Evolutionary conservation across 2,888 invertebrate genomes (phyloP).

Genomic region (Agrypnus murinus): DNA sequence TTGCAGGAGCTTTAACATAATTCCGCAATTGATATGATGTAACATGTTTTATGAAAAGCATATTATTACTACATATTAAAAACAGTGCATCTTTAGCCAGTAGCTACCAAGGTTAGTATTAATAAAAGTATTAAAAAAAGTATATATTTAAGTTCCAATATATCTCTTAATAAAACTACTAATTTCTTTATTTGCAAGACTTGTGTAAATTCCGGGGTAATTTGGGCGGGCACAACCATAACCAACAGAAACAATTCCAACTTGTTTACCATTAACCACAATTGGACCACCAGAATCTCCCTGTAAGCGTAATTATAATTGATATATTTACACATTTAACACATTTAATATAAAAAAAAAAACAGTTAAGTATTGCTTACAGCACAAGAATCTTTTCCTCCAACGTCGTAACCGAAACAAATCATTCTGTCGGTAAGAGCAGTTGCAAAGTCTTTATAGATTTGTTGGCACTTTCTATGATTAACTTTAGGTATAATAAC

Average conservation of each 20-base stretch:
- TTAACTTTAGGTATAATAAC: conserved; percentile 6
- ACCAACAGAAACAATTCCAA: conserved; percentile 85
- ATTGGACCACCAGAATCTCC: conserved; percentile 9
- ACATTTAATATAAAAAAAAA: too few relatives aligned
- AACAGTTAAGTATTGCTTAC: conserved; percentile 1
- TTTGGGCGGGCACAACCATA: conserved; percentile 83
- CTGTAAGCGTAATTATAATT: too few relatives aligned
- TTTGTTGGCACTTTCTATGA: neutral
- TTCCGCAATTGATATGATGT: too few relatives aligned
- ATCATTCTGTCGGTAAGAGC: conserved; percentile 22
- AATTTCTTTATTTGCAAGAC: neutral
- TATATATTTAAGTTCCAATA: too few relatives aligned
- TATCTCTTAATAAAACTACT: neutral
- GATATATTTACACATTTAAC: too few relatives aligned
- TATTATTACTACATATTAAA: too few relatives aligned
- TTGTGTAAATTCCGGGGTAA: conserved; percentile 85
- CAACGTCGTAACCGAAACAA: conserved; percentile 1
- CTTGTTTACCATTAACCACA: neutral
- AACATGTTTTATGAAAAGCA: too few relatives aligned
- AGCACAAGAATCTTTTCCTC: conserved; percentile 20
- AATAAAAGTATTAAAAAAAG: too few relatives aligned
- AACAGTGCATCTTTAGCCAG: too few relatives aligned
- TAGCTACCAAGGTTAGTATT: too few relatives aligned
- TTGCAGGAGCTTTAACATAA: too few relatives aligned
- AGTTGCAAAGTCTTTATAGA: too few relatives aligned